A percentile compares a stretch with the other conserved stretches of the same genome.
phyloP scores from a whole-genome alignment of 2,113 vertebrate genomes.

The Ploceus nigricollis region DNA sequence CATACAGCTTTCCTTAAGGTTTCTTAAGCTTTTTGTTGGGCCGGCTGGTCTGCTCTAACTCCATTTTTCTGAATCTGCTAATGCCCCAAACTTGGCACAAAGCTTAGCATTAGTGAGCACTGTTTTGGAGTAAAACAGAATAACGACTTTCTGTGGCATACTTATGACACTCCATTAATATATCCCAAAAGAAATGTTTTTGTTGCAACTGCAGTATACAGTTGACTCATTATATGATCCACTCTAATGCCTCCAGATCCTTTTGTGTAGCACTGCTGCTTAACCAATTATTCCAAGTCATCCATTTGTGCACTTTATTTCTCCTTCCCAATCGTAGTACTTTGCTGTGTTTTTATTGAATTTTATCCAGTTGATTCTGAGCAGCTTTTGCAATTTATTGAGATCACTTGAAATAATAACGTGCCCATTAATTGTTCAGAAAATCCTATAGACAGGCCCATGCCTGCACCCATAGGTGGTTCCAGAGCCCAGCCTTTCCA shows the following conservation, averaged over 20 bases:
- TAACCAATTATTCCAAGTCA: neutral
- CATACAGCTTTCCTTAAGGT: neutral
- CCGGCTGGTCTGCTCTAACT: neutral
- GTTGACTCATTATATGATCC: constrained; percentile 7
- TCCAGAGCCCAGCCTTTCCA: constrained; percentile 22
- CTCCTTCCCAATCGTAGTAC: neutral
- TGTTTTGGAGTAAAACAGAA: neutral
- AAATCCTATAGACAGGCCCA: constrained; percentile 33
- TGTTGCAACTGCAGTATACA: neutral
- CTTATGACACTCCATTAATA: neutral
- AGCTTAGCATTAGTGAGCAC: neutral
- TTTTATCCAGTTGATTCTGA: constrained; percentile 43
- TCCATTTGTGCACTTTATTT: neutral
- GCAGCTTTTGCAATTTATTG: constrained; percentile 44
- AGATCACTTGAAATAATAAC: constrained; percentile 27
- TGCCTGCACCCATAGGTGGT: neutral
- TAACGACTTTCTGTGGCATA: neutral
- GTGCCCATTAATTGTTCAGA: constrained; percentile 29
- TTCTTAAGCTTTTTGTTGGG: neutral
- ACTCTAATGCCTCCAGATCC: constrained; percentile 9
- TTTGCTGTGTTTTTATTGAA: constrained; percentile 34
- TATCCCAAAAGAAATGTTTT: neutral
- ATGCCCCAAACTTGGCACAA: neutral
- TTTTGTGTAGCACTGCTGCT: neutral
- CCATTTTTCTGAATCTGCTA: neutral